A percentile compares a stretch with the other conserved stretches of the same genome.
Conservation (phyloP, 2,888 invertebrate genomes). For the Agrotis clavis region DNA sequence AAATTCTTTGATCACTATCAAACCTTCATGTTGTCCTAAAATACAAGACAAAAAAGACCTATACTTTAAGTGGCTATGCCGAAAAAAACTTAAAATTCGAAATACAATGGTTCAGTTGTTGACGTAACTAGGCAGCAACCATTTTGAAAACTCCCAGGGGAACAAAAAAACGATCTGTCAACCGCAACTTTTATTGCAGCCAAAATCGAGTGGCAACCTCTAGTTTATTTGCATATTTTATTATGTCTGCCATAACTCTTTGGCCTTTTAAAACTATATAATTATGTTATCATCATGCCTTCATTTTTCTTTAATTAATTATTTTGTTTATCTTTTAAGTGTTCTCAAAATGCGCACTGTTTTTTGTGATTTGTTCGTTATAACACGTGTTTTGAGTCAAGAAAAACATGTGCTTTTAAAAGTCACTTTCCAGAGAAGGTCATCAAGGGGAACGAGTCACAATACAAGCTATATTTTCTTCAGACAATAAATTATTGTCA, state of each 20-base stretch:
- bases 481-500: too few species aligned
- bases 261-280: conserved; percentile 25
- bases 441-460: background rate
- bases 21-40: background rate
- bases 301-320: conserved; percentile 19
- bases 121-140: background rate
- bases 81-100: conserved; percentile 1
- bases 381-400: background rate
- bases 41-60: background rate
- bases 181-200: conserved; percentile 25
- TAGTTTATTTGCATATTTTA: conserved; percentile 23
- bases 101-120: conserved; percentile 22
- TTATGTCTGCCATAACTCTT: conserved; percentile 14
- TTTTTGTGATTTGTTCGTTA: too few species aligned
- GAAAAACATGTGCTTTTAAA: background rate
- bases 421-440: background rate
- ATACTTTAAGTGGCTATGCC: background rate
- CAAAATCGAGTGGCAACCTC: conserved; percentile 6
- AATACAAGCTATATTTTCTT: too few species aligned
- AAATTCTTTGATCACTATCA: background rate
- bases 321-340: background rate
- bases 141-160: conserved; percentile 15
- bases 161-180: conserved; percentile 12
- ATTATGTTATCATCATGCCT: conserved; percentile 12
- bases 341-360: background rate